phyloP scores from a whole-genome alignment of 2,797 vertebrate genomes.

The Botia almorhae region DNA sequence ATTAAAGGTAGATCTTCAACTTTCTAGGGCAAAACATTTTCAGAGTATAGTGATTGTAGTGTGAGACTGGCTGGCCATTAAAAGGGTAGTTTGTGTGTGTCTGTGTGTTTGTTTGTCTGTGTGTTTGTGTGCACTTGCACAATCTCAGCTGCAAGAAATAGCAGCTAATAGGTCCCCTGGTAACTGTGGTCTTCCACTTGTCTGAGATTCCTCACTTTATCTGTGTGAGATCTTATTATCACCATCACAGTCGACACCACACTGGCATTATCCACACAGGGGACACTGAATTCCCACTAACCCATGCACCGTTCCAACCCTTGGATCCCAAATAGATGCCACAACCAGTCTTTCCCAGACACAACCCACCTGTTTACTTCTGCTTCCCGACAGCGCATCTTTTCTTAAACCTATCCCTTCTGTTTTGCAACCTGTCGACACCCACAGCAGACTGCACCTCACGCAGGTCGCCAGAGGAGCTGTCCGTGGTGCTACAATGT shows the following conservation, averaged over 20 bases:
- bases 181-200: conserved; percentile 5
- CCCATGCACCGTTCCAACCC: not conserved
- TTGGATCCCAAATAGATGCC: conserved; percentile 15
- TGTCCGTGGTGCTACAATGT: conserved; percentile 8
- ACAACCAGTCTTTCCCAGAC: not conserved
- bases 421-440: conserved; percentile 32
- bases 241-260: conserved; percentile 17
- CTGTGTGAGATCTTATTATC: conserved; percentile 45
- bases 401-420: not conserved
- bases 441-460: conserved; percentile 13
- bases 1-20: conserved; percentile 13
- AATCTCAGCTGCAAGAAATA: not conserved
- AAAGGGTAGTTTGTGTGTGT: too few relatives aligned
- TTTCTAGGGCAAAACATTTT: conserved; percentile 7
- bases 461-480: conserved; percentile 18
- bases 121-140: not conserved
- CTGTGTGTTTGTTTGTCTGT: not conserved
- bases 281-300: not conserved
- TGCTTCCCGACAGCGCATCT: not conserved
- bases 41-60: conserved; percentile 16
- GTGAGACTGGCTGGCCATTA: conserved; percentile 17
- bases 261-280: not conserved
- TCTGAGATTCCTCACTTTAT: conserved; percentile 14
- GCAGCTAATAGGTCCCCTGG: conserved; percentile 16
- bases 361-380: conserved; percentile 10